phyloP scores from a whole-genome alignment of 2,113 vertebrate species.

The Seriola aureovittata region DNA sequence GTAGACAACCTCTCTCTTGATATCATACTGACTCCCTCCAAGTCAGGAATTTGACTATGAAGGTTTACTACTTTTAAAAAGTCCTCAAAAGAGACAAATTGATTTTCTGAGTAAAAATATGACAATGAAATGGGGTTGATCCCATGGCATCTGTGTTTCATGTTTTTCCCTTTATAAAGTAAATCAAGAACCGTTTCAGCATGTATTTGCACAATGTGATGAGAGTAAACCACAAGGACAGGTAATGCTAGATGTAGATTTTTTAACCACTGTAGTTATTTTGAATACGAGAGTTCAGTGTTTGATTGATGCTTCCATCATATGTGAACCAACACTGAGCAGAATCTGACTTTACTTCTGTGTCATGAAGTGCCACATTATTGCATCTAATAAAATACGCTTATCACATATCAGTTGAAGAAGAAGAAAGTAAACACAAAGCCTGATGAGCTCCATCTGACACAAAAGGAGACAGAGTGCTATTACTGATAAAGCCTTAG shows the following conservation, averaged over 20 bases:
- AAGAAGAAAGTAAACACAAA: conserved; percentile 16
- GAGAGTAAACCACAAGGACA: neutral
- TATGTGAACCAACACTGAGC: neutral
- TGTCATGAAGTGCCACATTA: neutral
- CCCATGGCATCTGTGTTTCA: neutral
- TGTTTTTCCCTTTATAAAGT: neutral
- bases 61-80: neutral
- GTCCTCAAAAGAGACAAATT: neutral
- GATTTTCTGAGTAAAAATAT: neutral
- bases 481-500: conserved; percentile 54
- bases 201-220: neutral
- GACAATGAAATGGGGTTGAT: neutral
- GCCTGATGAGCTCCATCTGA: conserved; percentile 45
- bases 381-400: conserved; percentile 2
- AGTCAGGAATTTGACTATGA: neutral
- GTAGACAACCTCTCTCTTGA: neutral
- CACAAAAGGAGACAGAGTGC: conserved; percentile 39
- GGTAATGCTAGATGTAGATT: neutral
- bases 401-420: conserved; percentile 16
- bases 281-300: neutral
- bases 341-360: neutral
- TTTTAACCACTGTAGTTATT: neutral
- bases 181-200: neutral
- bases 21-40: neutral
- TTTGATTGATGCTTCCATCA: neutral